Base-by-base conservation (phyloP, 2,888 invertebrate species). In the Cryptocephalus primarius region DNA sequence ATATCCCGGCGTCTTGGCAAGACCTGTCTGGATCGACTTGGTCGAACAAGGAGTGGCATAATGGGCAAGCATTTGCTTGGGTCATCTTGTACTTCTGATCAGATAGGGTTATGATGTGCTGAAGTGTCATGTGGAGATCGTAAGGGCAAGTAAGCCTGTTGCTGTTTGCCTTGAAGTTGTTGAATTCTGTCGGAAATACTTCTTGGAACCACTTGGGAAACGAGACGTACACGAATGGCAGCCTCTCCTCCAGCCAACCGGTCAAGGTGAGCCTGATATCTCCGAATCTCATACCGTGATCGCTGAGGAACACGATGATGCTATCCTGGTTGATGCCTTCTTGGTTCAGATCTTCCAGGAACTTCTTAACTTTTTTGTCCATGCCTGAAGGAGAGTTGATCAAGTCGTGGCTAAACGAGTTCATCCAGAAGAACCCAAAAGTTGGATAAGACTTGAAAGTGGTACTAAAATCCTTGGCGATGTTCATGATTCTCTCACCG, bases 381-480 rank as follows among this genome's bases (percentile, higher is more conserved):
- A 83, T 80, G 33, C 79, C 74, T 13, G 82, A 76, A 0, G 82
- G 78, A 6, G 78, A 76, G 58, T 82, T 84, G 32, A 82, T 71
- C 44, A 77, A 74, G 52, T 85, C 80, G 61, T 87, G 87, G 56
- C 84, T 87, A 53, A 83, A 82, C 11, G 82, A 79, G 60, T 85
- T 86, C 54, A 83, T 77, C 88, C 88, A 88, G 62, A 88, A 86
- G 11, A 88, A 72, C 0, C 84, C 85, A 56, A 88, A 88, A 61
- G 76, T 83, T 0, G 80, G 76, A 8, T 76, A 69, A 33, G 75
- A 70, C 14, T 75, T 72, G 56, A 81, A 84, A 0, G 79, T 78
- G 1, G 72, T 71, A 0, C 78, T 77, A 58, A 88, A 82, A 58
- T 86, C 80, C 39, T 78, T 59, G 0, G 82, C 83, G 59, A 82